These are phyloP conservation scores for Zosterops japonicus DNA, from an alignment of 2,113 vertebrate species.

Conservation along the genomic window DNA sequence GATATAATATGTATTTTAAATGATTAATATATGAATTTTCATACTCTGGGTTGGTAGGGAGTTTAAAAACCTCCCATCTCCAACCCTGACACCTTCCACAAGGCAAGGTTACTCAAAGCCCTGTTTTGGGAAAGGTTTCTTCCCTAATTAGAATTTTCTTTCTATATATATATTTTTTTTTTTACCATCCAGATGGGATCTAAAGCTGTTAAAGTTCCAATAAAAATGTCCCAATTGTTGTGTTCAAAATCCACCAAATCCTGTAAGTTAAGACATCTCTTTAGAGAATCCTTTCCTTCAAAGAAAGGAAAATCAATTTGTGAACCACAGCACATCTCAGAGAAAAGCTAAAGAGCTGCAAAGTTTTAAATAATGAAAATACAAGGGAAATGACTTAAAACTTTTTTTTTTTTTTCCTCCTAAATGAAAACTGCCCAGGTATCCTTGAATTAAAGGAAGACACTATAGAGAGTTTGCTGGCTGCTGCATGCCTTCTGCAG, in stretches of 20 bases:
- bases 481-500: constrained; percentile 94
- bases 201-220: background rate
- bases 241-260: background rate
- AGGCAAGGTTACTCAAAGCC: background rate
- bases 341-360: background rate
- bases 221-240: background rate
- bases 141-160: background rate
- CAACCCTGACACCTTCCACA: fast-evolving
- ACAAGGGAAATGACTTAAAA: background rate
- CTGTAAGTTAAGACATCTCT: background rate
- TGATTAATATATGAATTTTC: background rate
- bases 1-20: background rate
- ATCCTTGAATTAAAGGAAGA: constrained; percentile 94
- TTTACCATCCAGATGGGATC: background rate
- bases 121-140: fast-evolving
- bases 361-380: background rate
- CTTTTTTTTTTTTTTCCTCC: background rate
- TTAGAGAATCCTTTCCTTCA: background rate
- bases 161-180: background rate
- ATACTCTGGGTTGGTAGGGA: background rate
- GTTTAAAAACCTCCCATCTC: background rate
- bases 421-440: constrained; percentile 72
- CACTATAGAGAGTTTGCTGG: constrained; percentile 92
- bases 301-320: background rate
- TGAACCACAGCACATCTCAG: background rate